Base-by-base conservation (phyloP, 2,888 invertebrate genomes). In the Gnatocerus cornutus region DNA sequence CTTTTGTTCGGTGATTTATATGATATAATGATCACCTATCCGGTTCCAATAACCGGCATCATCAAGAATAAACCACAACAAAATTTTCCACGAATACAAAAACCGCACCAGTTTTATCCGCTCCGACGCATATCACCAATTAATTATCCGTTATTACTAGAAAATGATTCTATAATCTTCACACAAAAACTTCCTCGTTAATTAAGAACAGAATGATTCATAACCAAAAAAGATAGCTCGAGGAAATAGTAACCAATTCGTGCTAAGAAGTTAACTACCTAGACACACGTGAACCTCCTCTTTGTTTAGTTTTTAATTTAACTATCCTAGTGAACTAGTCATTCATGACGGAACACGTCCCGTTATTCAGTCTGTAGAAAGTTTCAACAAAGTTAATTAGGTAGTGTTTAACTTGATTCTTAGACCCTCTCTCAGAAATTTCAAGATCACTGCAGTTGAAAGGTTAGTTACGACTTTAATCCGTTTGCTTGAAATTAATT, bases 271-370 rank as follows among this genome's bases (percentile, higher is more conserved):
- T 7, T 7, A 37, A 37, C 37, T 37, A 37, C n/a, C 8, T 2
- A 37, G 37, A n/a, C n/a, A 37, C 37, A 21, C 46, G 37, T 39
- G 21, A 43, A 50, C 13, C 12, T 7, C 16, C 39, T 39, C 58
- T 61, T 61, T 61, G 59, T 61, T 61, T 46, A 16, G 30, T n/a
- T 46, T 61, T 46, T 61, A 46, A 58, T 61, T 46, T 61, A 33
- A 21, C 33, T 61, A 46, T 46, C 48, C 59, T 43, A 61, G 13
- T 62, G 62, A 62, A 50, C 62, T 50, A 62, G 62, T 62, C 62
- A 62, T 14, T 41, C 50, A 29, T 62, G 50, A 48, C 43, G 6
- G 46, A 37, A 52, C 53, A 7, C 13, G 39, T 48, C 14, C 62
- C 62, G 62, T 62, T 62, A 62, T 29, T 2, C 7, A 8, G 62